phyloP scores from a whole-genome alignment of 1,140 invertebrate species.

The Papilio polyxenes region DNA sequence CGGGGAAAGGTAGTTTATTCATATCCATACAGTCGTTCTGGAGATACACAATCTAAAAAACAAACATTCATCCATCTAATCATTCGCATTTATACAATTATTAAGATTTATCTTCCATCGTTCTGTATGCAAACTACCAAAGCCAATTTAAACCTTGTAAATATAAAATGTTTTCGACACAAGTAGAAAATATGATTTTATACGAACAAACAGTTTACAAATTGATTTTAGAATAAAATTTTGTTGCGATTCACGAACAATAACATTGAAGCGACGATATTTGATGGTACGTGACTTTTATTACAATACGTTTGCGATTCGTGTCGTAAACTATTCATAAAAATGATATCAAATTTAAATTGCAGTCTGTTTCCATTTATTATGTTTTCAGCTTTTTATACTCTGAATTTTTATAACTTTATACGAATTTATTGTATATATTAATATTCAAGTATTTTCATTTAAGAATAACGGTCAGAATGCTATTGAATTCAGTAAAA shows the following conservation, averaged over 20 bases:
- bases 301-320: not conserved
- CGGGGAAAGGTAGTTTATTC: too few relatives aligned
- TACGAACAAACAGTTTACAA: conserved; percentile 5
- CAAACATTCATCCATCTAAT: too few relatives aligned
- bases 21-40: too few relatives aligned
- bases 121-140: too few relatives aligned
- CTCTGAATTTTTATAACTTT: not conserved
- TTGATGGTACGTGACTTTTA: conserved; percentile 16
- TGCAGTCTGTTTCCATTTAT: not conserved
- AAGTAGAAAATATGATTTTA: conserved; percentile 1
- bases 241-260: not conserved
- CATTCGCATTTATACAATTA: too few relatives aligned
- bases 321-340: conserved; percentile 14
- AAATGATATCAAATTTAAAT: conserved; percentile 7
- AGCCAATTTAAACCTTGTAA: not conserved
- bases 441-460: too few relatives aligned
- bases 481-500: too few relatives aligned
- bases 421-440: too few relatives aligned
- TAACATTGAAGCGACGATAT: not conserved
- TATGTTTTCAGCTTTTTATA: not conserved
- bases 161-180: not conserved
- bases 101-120: too few relatives aligned
- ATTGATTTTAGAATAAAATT: conserved; percentile 5
- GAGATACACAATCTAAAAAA: too few relatives aligned
- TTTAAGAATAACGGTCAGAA: too few relatives aligned